phyloP scores from a whole-genome alignment of 2,797 vertebrate genomes.

The Gila robusta region DNA sequence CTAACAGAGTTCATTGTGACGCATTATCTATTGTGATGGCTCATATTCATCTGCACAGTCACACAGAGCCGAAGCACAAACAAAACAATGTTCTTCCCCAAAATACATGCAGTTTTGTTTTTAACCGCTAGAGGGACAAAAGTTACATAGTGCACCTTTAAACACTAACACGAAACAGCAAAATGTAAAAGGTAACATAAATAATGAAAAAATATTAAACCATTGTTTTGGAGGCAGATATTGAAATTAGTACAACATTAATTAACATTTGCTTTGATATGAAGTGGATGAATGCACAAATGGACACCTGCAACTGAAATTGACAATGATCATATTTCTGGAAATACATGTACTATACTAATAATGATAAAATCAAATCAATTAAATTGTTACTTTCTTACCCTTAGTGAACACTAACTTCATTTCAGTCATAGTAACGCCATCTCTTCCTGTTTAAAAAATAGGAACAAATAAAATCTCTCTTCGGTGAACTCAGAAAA shows the following conservation, averaged over 20 bases:
- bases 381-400: neutral
- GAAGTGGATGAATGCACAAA: neutral
- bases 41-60: neutral
- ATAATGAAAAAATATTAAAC: neutral
- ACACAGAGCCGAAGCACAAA: neutral
- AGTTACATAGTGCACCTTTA: neutral
- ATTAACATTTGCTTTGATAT: neutral
- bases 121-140: neutral
- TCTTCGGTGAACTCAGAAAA: neutral
- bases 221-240: neutral
- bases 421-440: neutral
- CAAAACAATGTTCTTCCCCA: neutral
- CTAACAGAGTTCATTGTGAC: neutral
- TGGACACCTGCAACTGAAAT: neutral
- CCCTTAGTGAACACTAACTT: neutral
- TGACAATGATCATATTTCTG: neutral
- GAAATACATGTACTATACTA: neutral
- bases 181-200: neutral
- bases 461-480: neutral
- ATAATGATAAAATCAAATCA: neutral
- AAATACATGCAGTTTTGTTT: neutral
- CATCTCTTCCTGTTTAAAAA: constrained; percentile 18
- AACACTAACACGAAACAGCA: neutral
- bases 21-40: neutral
- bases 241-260: too few species aligned